Evolutionary conservation across 2,797 vertebrate species (phyloP), one percentile per base, ranked within the genome.

Genomic region (Hypotaenidia philippensis): DNA sequence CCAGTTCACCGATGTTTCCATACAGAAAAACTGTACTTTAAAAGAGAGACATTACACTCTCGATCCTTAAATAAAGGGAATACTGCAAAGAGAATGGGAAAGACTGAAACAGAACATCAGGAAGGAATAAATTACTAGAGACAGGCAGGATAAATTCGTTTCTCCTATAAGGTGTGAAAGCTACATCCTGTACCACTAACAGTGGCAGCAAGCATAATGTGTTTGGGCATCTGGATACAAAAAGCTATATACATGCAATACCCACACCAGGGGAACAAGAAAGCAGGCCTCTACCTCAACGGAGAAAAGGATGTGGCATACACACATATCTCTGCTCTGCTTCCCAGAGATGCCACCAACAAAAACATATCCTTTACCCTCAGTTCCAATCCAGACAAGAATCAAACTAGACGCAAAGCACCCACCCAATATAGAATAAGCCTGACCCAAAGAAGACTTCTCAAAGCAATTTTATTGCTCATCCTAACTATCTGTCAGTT

Each of bases 191-290:
- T 61, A 70, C 27, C 25, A 8, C 10, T 5, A 32, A 9, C 21
- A 69, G 44, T 31, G n/a, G 52, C 60, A 61, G 32, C 41, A 45
- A 65, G 41, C 10, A 10, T 1, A 25, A 36, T 0, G 2, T 11
- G 14, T 7, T 41, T 29, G 38, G 27, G 20, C 19, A 60, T 1
- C 40, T 15, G 41, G 55, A 68, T 57, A 66, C 34, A 50, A 52
- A 60, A 47, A 50, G 20, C 11, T 14, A 4, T 6, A 4, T 0
- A 11, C 0, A 0, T 15, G 3, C 8, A 60, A 81, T 6, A 49
- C 27, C 49, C 80, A 56, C 10, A 4, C 20, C 11, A 36, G 34
- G 12, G 22, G 12, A 52, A 52, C 36, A 27, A 32, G 26, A 65
- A 57, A 72, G 50, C 74, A 57, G 34, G 47, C 20, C 25, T 36